These are phyloP conservation scores for Octopus bimaculoides DNA, from an alignment of 1,140 invertebrate genomes.

Conservation along the genomic window DNA sequence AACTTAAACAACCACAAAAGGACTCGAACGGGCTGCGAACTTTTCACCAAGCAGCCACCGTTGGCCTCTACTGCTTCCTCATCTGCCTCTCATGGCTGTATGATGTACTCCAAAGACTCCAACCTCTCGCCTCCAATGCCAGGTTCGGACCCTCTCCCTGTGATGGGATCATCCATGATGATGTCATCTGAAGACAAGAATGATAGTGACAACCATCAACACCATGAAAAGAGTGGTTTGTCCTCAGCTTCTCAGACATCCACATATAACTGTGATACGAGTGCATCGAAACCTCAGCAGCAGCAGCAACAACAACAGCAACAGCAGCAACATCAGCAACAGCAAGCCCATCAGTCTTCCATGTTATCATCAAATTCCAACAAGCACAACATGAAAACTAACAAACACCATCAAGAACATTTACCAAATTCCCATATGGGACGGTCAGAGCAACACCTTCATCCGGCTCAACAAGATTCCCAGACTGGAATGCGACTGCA, in stretches of 20 bases:
- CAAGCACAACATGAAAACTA: neutral
- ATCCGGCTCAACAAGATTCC: neutral
- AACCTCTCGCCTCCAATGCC: no score
- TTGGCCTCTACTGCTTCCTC: neutral
- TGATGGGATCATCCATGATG: no score
- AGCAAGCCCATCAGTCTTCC: neutral
- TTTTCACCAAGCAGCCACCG: neutral
- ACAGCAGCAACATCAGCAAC: neutral
- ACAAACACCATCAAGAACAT: neutral
- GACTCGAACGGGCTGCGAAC: conserved; percentile 19
- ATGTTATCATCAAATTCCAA: neutral
- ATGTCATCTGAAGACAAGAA: no score
- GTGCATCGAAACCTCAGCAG: neutral
- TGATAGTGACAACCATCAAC: no score
- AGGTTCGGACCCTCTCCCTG: no score
- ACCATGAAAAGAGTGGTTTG: no score
- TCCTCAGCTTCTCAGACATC: no score
- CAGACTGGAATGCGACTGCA: neutral
- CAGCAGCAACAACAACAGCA: neutral
- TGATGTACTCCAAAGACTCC: no score
- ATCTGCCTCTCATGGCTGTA: neutral
- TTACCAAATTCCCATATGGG: neutral
- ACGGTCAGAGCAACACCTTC: neutral
- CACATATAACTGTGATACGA: no score
- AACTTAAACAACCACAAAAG: conserved; percentile 27